Percentiles rank a stretch among this genome's conserved stretches.
These are phyloP conservation scores for Grammomys surdaster DNA, from an alignment of 2,113 vertebrate species.

Conservation along the genomic window DNA sequence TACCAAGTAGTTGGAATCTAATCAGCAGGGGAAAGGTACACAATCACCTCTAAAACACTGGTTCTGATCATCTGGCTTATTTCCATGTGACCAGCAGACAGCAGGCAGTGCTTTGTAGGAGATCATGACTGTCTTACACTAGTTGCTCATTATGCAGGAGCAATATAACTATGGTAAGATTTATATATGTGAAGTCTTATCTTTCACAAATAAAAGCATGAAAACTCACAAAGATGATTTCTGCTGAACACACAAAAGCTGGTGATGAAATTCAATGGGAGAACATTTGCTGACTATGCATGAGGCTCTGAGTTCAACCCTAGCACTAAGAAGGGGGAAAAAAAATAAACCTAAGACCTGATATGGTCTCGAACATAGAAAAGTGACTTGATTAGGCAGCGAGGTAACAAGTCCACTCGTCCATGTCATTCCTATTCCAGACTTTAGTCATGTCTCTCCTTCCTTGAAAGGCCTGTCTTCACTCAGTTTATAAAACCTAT, in stretches of 20 bases:
- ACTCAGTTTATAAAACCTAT: not conserved
- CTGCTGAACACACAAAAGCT: slow-evolving; percentile 11
- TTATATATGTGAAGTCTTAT: not conserved
- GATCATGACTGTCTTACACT: not conserved
- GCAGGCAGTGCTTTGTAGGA: not conserved
- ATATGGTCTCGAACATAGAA: not conserved
- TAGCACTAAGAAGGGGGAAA: not conserved
- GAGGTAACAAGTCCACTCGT: not conserved
- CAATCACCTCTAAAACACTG: not conserved
- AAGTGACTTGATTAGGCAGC: not conserved
- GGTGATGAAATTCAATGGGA: not conserved
- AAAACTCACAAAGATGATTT: not conserved
- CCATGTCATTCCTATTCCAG: not conserved
- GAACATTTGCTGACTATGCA: not conserved
- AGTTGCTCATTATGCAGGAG: not conserved
- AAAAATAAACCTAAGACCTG: not conserved
- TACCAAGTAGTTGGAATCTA: not conserved
- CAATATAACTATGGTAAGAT: slow-evolving; percentile 10
- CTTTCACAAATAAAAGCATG: slow-evolving; percentile 49
- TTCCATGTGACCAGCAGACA: not conserved
- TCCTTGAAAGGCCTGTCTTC: slow-evolving; percentile 16
- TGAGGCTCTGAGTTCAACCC: not conserved
- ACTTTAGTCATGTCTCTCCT: not conserved
- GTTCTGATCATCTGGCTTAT: not conserved
- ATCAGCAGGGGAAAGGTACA: not conserved